These are phyloP conservation scores for Pantala flavescens DNA, from an alignment of 1,140 invertebrate species.

Conservation along the genomic window DNA sequence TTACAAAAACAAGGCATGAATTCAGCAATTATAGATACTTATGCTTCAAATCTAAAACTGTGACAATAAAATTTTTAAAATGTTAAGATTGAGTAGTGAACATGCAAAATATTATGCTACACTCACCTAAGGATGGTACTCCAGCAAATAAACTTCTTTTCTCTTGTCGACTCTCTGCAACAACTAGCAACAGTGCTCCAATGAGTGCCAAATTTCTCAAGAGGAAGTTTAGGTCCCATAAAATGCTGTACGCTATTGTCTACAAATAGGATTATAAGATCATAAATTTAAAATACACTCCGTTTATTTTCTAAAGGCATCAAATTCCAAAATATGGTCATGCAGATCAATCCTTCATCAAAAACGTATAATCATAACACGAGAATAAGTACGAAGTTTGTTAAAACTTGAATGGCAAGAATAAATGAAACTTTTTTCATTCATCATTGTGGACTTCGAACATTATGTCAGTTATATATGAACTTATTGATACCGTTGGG, in stretches of 20 bases:
- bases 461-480: too few relatives aligned
- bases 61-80: too few relatives aligned
- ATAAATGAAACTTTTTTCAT: too few relatives aligned
- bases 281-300: background rate
- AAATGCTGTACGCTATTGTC: slow-evolving; percentile 94
- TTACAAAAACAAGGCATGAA: too few relatives aligned
- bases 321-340: background rate
- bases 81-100: too few relatives aligned
- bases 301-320: background rate
- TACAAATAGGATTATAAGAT: slow-evolving; percentile 40
- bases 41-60: too few relatives aligned
- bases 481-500: too few relatives aligned
- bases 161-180: slow-evolving; percentile 89
- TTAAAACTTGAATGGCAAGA: too few relatives aligned
- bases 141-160: slow-evolving; percentile 92
- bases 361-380: background rate
- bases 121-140: slow-evolving; percentile 76
- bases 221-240: slow-evolving; percentile 97
- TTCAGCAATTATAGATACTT: too few relatives aligned
- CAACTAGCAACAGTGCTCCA: slow-evolving; percentile 84
- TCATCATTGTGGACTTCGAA: too few relatives aligned
- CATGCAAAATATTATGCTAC: too few relatives aligned
- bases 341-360: background rate
- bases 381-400: too few relatives aligned
- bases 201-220: slow-evolving; percentile 91